Evolutionary conservation across 2,888 invertebrate species (phyloP), one percentile per base, ranked within the genome.

Genomic region (Drosophila kokeensis): DNA sequence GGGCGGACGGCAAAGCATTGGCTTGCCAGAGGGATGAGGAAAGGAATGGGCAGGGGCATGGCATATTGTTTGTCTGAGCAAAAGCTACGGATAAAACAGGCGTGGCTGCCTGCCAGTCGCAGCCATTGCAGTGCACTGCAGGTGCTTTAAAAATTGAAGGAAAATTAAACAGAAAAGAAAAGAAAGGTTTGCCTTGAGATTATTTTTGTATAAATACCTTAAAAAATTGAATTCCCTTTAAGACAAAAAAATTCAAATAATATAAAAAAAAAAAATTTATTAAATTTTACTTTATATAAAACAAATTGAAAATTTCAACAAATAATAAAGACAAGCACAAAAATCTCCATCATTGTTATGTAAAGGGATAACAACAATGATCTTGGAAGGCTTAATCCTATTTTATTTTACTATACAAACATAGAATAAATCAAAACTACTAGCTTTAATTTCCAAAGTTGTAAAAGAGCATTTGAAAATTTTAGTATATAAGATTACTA

Each of bases 71-170:
- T 59, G 61, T 59, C 79, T 54, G 45, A 48, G 54, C 53, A 79
- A 60, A 59, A 40, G 30, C 49, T 40, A 45, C 18, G 53, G 38
- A 52, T 36, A 58, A 54, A 38, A 52, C 48, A 34, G 29, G 38
- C 27, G 27, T 30, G 4, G 52, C 45, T 49, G 38, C 8, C 45
- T 15, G 24, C 40, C 34, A 24, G 57, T 68, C 52, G 77, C 87
- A 83, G 65, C 77, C 83, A 10, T 30, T 30, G 30, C 8, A 30
- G 72, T 74, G 83, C 83, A 86, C 73, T 68, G 54, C 54, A 69
- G 73, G 62, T 71, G 63, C 62, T 63, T 50, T n/a, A 57, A 62
- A 53, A 48, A 10, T 27, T 11, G 73, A 59, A 59, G 34, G 15
- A 42, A 42, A 57, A 49, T 62, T 21, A 54, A 27, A 53, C 63